Evolutionary conservation across 2,797 vertebrate genomes (phyloP).

Genomic region (Phrynocephalus vlangalii): DNA sequence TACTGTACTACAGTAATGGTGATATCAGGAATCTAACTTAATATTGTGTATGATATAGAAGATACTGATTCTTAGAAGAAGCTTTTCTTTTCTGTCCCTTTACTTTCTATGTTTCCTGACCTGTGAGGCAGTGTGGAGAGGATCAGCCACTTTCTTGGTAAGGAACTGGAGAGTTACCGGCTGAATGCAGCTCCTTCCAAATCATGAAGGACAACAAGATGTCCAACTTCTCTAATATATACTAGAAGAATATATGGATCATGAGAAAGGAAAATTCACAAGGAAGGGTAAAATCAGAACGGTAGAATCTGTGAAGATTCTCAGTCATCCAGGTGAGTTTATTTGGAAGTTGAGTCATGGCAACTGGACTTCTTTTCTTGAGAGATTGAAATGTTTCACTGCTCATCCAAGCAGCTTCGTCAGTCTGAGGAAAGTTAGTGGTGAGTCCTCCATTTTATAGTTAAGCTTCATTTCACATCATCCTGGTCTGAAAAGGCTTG

Average conservation of each 20-base stretch:
- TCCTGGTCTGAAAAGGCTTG: no score
- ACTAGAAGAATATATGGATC: conserved; percentile 77
- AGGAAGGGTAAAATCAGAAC: conserved; percentile 82
- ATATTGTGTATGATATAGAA: neutral
- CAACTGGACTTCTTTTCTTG: no score
- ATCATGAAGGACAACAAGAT: conserved; percentile 86
- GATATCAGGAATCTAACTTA: neutral
- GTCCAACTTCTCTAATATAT: conserved; percentile 85
- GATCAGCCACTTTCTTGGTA: conserved; percentile 81
- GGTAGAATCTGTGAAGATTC: no score
- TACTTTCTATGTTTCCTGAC: conserved; percentile 71
- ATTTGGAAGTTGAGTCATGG: no score
- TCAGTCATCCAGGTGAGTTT: no score
- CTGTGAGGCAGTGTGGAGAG: conserved; percentile 70
- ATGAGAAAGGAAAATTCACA: conserved; percentile 78
- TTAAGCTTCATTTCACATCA: no score
- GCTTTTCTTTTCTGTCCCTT: neutral
- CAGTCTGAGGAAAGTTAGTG: no score
- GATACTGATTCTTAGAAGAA: no score
- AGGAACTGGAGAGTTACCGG: conserved; percentile 73
- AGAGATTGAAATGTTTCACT: no score
- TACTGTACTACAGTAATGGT: no score
- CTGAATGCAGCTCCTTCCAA: conserved; percentile 79
- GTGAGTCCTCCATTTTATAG: no score
- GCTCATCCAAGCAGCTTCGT: no score